Base-by-base conservation (phyloP, 1,140 invertebrate species). In the Cyclargus thomasi region DNA sequence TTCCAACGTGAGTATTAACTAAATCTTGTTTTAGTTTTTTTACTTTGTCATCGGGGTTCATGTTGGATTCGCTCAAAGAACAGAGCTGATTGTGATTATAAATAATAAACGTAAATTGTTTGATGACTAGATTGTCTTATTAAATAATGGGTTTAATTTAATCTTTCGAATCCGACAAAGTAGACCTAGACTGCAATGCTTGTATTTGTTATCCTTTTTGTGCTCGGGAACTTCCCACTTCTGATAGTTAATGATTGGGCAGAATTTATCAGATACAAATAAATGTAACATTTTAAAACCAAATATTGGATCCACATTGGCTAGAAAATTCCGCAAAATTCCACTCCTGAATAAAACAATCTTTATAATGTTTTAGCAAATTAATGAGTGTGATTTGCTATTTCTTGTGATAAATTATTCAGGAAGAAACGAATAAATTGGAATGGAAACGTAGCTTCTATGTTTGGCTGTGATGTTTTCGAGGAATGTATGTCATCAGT, bases 401-500 rank as follows among this genome's bases (percentile, higher is more conserved):
- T 47, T 47, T 47, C 14, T 47, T 47, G 39, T 47, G 39, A 47
- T 47, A 14, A 47, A 47, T 47, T 47, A 47, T 47, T 16, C 7
- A 47, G 39, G 39, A 47, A 47, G 39, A 47, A 47, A 47, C 39
- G 14, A 47, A 47, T 47, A 47, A 47, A 47, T 47, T 47, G 39
- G 39, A 47, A 47, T 47, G 4, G 29, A 47, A 47, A 16, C 39
- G 39, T 47, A 16, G 39, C 10, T 47, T 47, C 14, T 73, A 63
- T 70, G 22, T 64, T 68, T 59, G 65, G 63, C 70, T 62, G 66
- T 66, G 70, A 62, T 73, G 65, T 67, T 72, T 53, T 65, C 64
- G 65, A 63, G 62, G 64, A 73, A 77, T 78, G 67, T 77, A 65
- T 78, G 76, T 78, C 74, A 70, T 67, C 53, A 67, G 67, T 67